These are phyloP conservation scores for Lutjanus argentimaculatus DNA, from an alignment of 2,797 vertebrate genomes.

Conservation along the genomic window DNA sequence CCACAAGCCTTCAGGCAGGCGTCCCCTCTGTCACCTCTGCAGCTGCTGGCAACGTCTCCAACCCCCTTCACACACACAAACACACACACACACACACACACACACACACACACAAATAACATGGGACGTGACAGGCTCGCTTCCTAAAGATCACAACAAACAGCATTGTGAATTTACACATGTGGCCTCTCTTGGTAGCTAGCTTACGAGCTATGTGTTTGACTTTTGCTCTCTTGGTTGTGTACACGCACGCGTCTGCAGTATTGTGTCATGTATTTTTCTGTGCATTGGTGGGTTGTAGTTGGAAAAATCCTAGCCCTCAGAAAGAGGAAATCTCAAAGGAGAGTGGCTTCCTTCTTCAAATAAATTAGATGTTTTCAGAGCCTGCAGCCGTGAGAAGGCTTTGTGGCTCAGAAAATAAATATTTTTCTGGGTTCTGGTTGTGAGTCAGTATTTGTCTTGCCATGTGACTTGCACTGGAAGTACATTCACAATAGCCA, in stretches of 20 bases:
- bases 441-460: slow-evolving; percentile 66
- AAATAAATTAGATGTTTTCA: slow-evolving; percentile 77
- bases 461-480: slow-evolving; percentile 50
- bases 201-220: slow-evolving; percentile 26
- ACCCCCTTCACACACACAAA: slow-evolving; percentile 69
- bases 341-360: slow-evolving; percentile 62
- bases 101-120: slow-evolving; percentile 51
- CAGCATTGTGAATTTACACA: slow-evolving; percentile 67
- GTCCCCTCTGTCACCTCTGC: slow-evolving; percentile 88
- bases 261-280: slow-evolving; percentile 34
- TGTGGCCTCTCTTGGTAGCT: slow-evolving; percentile 43
- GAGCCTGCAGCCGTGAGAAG: slow-evolving; percentile 64
- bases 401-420: slow-evolving; percentile 75
- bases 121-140: slow-evolving; percentile 63
- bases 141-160: slow-evolving; percentile 76
- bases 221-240: slow-evolving; percentile 35
- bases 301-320: slow-evolving; percentile 48
- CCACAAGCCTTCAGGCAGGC: slow-evolving; percentile 79
- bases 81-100: slow-evolving; percentile 26
- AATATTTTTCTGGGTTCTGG: slow-evolving; percentile 68
- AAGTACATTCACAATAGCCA: slow-evolving; percentile 42
- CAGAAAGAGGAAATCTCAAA: slow-evolving; percentile 62
- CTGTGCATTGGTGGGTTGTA: slow-evolving; percentile 24
- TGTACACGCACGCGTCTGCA: slow-evolving; percentile 14
- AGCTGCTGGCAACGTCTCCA: slow-evolving; percentile 87